Evolutionary conservation across 1,140 invertebrate species (phyloP), one percentile per base, ranked within the genome.

Genomic region (Pseudobourletiella spinata): DNA sequence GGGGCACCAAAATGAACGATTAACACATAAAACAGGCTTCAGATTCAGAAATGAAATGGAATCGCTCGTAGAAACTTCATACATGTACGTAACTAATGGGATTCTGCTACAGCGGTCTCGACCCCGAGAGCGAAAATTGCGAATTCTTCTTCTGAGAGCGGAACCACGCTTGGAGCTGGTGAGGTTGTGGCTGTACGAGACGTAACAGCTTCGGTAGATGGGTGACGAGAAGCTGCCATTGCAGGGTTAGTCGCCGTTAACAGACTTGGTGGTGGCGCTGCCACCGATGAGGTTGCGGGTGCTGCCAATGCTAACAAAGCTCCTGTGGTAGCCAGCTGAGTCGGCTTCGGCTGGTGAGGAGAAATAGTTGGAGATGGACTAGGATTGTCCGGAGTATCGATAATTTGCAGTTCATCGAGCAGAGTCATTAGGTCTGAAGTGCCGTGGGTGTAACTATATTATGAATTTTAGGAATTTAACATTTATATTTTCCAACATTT

Each of bases 401-500:
- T 44, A 24, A 59, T 48, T 50, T 50, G 44, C 29, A 59, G 44
- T 20, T 59, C 57, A 22, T 59, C 57, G n/a, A 59, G 29, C 11
- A 59, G 22, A 50, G 30, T 50, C 25, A 59, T 35, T 8, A 29
- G 29, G 15, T 59, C 46, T 11, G 46, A 25, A 25, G 16, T 48
- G 11, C 46, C 46, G 46, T 48, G 16, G 46, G 46, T 11, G 22
- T 48, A 48, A 11, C 16, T 48, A 39, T n/a, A 39, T 39, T n/a
- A 39, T 39, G n/a, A n/a, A n/a, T n/a, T n/a, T n/a, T n/a, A n/a
- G n/a, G n/a, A n/a, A n/a, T n/a, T n/a, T n/a, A n/a, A n/a, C n/a
- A n/a, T n/a, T n/a, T n/a, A n/a, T n/a, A n/a, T n/a, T n/a, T n/a
- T n/a, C n/a, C n/a, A n/a, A n/a, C n/a, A n/a, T n/a, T n/a, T n/a